Conservation (phyloP, 2,888 invertebrate genomes). For the Rhingia campestris region DNA sequence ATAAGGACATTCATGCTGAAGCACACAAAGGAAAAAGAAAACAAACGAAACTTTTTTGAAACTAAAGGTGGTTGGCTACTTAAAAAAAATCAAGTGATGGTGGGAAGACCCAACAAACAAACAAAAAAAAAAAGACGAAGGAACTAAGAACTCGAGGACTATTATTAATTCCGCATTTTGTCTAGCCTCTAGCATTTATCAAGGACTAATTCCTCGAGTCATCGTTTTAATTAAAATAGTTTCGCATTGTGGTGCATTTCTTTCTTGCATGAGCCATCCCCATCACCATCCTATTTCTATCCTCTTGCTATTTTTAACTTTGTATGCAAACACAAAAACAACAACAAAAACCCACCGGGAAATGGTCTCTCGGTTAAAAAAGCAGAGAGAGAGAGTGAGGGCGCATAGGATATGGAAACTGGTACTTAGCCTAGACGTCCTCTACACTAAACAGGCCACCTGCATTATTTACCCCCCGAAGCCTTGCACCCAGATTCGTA, state of each 20-base stretch:
- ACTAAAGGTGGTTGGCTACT: too few relatives aligned
- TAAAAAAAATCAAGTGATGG: slow-evolving; percentile 1
- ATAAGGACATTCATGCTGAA: too few relatives aligned
- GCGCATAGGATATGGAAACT: neutral
- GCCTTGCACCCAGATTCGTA: neutral
- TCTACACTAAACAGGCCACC: slow-evolving; percentile 21
- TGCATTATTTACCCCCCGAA: slow-evolving; percentile 19
- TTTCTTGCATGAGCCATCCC: neutral
- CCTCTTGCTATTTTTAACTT: slow-evolving; percentile 49
- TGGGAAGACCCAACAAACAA: slow-evolving; percentile 17
- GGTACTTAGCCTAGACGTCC: slow-evolving; percentile 19
- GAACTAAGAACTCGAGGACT: slow-evolving; percentile 50
- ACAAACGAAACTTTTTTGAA: too few relatives aligned
- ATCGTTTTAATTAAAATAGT: slow-evolving; percentile 67
- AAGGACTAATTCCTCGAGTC: slow-evolving; percentile 70
- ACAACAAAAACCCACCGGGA: neutral
- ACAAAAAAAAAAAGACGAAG: slow-evolving; percentile 12
- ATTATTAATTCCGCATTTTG: slow-evolving; percentile 67
- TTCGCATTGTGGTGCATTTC: slow-evolving; percentile 59
- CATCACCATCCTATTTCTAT: neutral
- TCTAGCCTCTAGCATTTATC: slow-evolving; percentile 66
- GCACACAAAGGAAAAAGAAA: too few relatives aligned
- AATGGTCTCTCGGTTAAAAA: slow-evolving; percentile 14
- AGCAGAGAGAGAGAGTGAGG: neutral
- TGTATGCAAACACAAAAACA: neutral